Evolutionary conservation across 2,797 vertebrate species (phyloP).

Genomic region (Pangasius macronema): DNA sequence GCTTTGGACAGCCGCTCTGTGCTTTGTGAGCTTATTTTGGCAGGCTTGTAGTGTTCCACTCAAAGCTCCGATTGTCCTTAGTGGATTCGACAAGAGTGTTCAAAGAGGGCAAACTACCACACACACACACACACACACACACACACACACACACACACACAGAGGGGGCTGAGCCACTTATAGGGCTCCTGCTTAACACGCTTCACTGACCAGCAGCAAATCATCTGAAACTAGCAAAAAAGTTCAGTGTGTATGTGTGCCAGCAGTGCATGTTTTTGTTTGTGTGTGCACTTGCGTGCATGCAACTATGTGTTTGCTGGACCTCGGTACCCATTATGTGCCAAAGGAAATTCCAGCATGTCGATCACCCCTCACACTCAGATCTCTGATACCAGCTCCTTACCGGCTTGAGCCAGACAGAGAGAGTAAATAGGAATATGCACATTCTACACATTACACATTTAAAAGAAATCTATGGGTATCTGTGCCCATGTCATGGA

Average conservation of each 20-base stretch:
- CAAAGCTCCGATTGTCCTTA: conserved; percentile 76
- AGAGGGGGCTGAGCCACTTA: conserved; percentile 13
- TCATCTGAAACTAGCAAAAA: conserved; percentile 38
- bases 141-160: conserved; percentile 23
- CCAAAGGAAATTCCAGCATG: conserved; percentile 58
- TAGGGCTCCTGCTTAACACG: conserved; percentile 34
- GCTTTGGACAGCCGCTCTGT: conserved; percentile 39
- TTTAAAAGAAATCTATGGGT: too few relatives aligned
- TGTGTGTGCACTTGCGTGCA: conserved; percentile 19
- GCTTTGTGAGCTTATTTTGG: conserved; percentile 56
- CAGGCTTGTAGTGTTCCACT: conserved; percentile 63
- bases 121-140: neutral
- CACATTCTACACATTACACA: too few relatives aligned
- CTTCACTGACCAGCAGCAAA: conserved; percentile 32
- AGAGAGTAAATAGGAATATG: neutral
- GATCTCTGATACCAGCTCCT: conserved; percentile 47
- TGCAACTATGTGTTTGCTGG: neutral
- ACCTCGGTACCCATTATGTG: conserved; percentile 35
- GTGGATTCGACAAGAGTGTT: conserved; percentile 78
- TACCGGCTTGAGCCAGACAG: neutral
- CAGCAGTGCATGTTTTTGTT: conserved; percentile 31
- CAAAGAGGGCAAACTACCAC: conserved; percentile 75
- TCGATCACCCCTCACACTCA: conserved; percentile 48
- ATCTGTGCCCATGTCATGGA: neutral
- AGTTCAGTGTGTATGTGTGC: conserved; percentile 11